Percentiles rank a stretch among this genome's conserved stretches.
Evolutionary conservation across 2,888 invertebrate genomes (phyloP).

Genomic region (Phortica magna): DNA sequence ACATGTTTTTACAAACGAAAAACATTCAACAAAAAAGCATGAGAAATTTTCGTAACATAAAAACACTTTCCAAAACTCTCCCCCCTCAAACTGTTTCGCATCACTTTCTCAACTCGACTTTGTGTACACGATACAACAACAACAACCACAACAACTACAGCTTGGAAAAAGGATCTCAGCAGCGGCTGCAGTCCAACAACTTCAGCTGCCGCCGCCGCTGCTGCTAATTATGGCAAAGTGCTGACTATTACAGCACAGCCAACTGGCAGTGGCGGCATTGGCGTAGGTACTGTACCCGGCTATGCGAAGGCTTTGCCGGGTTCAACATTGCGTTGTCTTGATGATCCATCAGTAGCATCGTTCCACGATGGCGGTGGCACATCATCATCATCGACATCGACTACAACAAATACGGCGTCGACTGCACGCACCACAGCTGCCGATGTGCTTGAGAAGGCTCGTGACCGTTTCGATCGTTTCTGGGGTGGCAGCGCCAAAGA

Average conservation of each 20-base stretch:
- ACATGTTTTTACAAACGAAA: constrained; percentile 17
- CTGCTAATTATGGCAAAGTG: constrained; percentile 57
- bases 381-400: constrained; percentile 61
- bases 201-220: constrained; percentile 48
- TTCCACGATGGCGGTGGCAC: constrained; percentile 37
- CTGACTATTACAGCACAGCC: constrained; percentile 59
- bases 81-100: constrained; percentile 55
- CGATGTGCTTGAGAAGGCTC: constrained; percentile 88
- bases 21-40: constrained; percentile 49
- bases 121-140: constrained; percentile 10
- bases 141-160: constrained; percentile 48
- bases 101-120: constrained; percentile 15
- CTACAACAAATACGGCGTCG: constrained; percentile 65
- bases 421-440: constrained; percentile 79
- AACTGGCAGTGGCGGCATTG: constrained; percentile 50
- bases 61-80: constrained; percentile 71
- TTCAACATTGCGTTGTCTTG: constrained; percentile 79
- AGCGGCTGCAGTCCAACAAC: constrained; percentile 65
- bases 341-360: constrained; percentile 74
- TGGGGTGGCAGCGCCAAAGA: constrained; percentile 85
- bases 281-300: constrained; percentile 58
- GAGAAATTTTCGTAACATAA: constrained; percentile 64
- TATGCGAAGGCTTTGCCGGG: constrained; percentile 78
- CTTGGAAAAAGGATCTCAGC: constrained; percentile 65
- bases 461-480: constrained; percentile 90